Percentiles rank a stretch among this genome's conserved stretches.
Conservation (phyloP, 2,113 vertebrate species). For the Paramormyrops kingsleyae region DNA sequence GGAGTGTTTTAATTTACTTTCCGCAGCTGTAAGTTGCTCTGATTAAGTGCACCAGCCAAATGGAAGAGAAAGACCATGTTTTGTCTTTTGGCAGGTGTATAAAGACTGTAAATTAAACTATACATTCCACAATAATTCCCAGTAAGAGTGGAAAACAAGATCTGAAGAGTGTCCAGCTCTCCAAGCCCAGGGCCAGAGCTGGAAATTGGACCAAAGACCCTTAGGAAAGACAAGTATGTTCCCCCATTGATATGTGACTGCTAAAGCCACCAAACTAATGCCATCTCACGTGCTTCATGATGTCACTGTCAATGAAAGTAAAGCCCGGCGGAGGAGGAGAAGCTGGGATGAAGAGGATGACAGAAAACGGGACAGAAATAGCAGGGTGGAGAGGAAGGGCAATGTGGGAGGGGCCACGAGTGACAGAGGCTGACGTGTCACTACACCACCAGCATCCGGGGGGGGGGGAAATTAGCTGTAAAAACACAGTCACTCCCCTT, state of each 20-base stretch:
- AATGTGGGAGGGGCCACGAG: not conserved
- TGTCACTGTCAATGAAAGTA: not conserved
- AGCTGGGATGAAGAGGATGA: not conserved
- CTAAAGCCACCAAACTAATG: not conserved
- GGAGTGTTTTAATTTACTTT: not conserved
- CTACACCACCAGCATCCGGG: not conserved
- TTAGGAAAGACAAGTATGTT: not conserved
- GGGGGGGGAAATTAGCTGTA: not conserved
- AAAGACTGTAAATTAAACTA: constrained; percentile 3
- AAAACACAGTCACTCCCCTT: not conserved
- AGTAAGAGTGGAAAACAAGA: not conserved
- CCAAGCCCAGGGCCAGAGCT: not conserved
- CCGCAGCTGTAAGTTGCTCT: not conserved
- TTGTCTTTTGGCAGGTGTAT: constrained; percentile 2
- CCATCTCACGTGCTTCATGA: not conserved
- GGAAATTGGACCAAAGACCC: not conserved
- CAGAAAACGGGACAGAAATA: not conserved
- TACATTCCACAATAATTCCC: not conserved
- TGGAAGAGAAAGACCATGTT: not conserved
- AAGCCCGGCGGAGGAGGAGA: not conserved
- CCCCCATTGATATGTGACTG: not conserved
- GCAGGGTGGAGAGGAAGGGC: not conserved
- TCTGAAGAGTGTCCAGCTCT: not conserved
- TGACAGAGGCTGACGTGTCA: not conserved
- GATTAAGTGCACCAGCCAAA: not conserved